Base-by-base conservation (phyloP, 64 coral and sea anemone species). In the Platygyra sinensis region DNA sequence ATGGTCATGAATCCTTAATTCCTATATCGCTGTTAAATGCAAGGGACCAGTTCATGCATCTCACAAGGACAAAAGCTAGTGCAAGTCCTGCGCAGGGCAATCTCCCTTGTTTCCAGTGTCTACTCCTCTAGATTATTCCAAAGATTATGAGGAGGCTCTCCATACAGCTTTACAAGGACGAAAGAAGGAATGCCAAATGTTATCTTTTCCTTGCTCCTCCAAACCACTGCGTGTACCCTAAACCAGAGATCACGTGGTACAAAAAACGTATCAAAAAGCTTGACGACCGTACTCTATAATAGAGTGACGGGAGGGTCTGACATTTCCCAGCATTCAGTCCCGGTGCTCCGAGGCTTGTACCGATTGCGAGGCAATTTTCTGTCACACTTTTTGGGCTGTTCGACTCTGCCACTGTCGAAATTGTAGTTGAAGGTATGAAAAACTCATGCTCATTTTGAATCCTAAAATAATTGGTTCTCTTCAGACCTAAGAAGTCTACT, bases 171-270 rank as follows among this genome's bases (percentile, higher is more conserved):
- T 16, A 83, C 75, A 0, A 60, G 80, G 18, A 82, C 20, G 83
- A 95, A 82, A 85, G 89, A 61, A 52, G 80, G n/a, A n/a, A n/a
- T n/a, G n/a, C n/a, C n/a, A 4, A 87, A 91, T 69, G 76, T n/a
- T 86, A 0, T 59, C 86, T 32, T 52, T 95, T 19, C 77, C 64
- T 22, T 96, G 90, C 30, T 5, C 60, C 51, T 62, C 94, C 60
- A 83, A 52, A 14, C n/a, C n/a, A n/a, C n/a, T n/a, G n/a, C 90
- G 94, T 0, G 89, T n/a, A 89, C 76, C 94, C 94, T 14, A 61
- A 75, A 16, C 94, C 94, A 60, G 80, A 84, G 38, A 30, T 96
- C 80, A 93, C 90, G 80, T 96, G 94, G 94, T 93, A 79, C n/a
- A n/a, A 89, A 82, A 17, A 28, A 80, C 51, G 25, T n/a, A 71